Base-by-base conservation (phyloP, 2,888 invertebrate genomes). In the Augochlorella aurata region DNA sequence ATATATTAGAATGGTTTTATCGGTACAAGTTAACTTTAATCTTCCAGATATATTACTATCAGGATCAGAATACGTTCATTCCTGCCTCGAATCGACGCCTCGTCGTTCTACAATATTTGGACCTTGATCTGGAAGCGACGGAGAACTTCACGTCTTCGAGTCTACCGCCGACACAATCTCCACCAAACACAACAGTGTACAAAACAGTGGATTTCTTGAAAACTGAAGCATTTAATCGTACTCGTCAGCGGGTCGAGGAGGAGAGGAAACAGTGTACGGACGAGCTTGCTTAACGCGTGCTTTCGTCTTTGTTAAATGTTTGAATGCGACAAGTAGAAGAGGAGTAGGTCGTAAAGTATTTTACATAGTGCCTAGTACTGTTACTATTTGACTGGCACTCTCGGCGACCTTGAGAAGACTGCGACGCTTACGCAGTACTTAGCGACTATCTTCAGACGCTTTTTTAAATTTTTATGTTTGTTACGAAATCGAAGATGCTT, bases 141-240 rank as follows among this genome's bases (percentile, higher is more conserved):
- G 93, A 93, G 82, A 93, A 87, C 81, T 92, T 92, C 83, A 87
- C 92, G 7, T 91, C 94, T 0, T 90, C 93, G 0, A 92, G 93
- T 79, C 92, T 94, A 63, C 93, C 94, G 21, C 85, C 89, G 16
- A 91, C 93, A 21, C 94, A 94, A 77, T 93, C 93, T n/a, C 94
- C 94, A 45, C 92, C 93, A 54, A 94, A 93, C 83, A 94, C 94
- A 18, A 89, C 97, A 0, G 97, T 97, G 12, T 98, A 98, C 94
- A 98, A 98, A 93, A 97, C 97, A 1, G 98, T 99, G 0, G 98
- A 99, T 94, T 98, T 98, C 94, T 94, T 98, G 73, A 98, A 98
- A 94, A 99, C 98, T 0, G 97, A 98, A 92, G 98, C 98, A 9
- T 97, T 99, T 91, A 98, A 97, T 93, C 96, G 97, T 81, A 98